Evolutionary conservation across 1,140 invertebrate genomes (phyloP).

Genomic region (Drosophila ficusphila): DNA sequence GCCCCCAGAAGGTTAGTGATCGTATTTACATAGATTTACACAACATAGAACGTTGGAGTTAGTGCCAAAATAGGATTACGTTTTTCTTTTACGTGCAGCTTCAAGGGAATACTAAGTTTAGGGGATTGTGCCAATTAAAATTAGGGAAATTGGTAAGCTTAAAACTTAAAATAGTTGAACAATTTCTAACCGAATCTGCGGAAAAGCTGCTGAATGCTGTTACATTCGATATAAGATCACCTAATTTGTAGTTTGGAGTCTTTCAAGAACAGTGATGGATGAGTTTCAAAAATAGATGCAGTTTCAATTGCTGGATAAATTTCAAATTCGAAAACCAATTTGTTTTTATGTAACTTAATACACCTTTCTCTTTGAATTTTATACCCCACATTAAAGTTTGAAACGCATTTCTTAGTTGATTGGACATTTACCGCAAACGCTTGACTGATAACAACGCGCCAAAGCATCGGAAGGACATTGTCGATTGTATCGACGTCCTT

Average conservation of each 20-base stretch:
- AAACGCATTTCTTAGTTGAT: neutral
- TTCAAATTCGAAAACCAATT: too few relatives aligned
- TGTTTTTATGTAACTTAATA: too few relatives aligned
- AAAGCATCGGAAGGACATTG: conserved; percentile 84
- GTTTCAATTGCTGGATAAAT: too few relatives aligned
- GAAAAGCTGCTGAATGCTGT: neutral
- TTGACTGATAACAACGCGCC: conserved; percentile 82
- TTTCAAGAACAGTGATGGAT: too few relatives aligned
- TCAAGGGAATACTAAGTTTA: neutral
- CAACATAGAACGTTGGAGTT: conserved; percentile 21
- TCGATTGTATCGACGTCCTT: conserved; percentile 90
- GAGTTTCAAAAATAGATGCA: too few relatives aligned
- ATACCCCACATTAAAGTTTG: too few relatives aligned
- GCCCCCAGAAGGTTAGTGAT: conserved; percentile 40
- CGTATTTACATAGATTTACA: conserved; percentile 29
- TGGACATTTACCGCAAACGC: conserved; percentile 65
- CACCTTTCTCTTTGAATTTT: too few relatives aligned
- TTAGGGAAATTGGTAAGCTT: too few relatives aligned
- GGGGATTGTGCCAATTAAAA: conserved; percentile 2
- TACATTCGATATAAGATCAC: neutral
- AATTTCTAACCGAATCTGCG: too few relatives aligned
- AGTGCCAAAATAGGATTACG: conserved; percentile 31
- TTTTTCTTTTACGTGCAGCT: neutral
- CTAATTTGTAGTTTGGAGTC: too few relatives aligned
- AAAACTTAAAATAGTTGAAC: too few relatives aligned